Evolutionary conservation across 2,888 invertebrate genomes (phyloP), one percentile per base, ranked within the genome.

Genomic region (Harpagoxenus sublaevis): DNA sequence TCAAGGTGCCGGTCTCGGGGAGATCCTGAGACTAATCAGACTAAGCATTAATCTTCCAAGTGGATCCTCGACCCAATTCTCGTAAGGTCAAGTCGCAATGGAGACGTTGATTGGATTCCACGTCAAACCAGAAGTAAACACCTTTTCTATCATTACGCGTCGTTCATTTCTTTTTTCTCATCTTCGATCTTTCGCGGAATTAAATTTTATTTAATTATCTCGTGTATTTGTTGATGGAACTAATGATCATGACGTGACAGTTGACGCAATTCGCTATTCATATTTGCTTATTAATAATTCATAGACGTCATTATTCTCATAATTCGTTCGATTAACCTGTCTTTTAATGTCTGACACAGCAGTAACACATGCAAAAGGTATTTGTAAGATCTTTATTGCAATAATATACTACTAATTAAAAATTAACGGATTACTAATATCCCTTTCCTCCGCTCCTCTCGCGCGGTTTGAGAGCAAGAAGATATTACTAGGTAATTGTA

Each of bases 11-110:
- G 90, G 90, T 93, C 92, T 90, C 89, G 87, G 23, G 28, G 89
- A 86, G 91, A 91, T 89, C 92, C 92, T 91, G 89, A 88, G 92
- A 93, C 94, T 94, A 94, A 94, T 94, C 94, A 94, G 93, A 90
- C 85, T 87, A 91, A 94, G 91, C 94, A 94, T 94, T 94, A 94
- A 94, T 94, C 94, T 94, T 94, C 92, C 90, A 88, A 86, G 92
- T 91, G 91, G 92, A 92, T 94, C 90, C 92, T 92, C 92, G 92
- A 93, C 93, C 93, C 92, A 94, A 94, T 94, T 94, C 94, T 94
- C 93, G 90, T 93, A 91, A 90, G 91, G 89, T 90, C 89, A 91
- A 92, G 90, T 92, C 89, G 90, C 90, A 91, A 91, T 91, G 91
- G 92, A 94, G 93, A 93, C 92, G 94, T 94, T 94, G 92, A 94